Percentiles rank a stretch among this genome's conserved stretches.
These are phyloP conservation scores for Nasonovia ribisnigri DNA, from an alignment of 2,888 invertebrate genomes.

Conservation along the genomic window DNA sequence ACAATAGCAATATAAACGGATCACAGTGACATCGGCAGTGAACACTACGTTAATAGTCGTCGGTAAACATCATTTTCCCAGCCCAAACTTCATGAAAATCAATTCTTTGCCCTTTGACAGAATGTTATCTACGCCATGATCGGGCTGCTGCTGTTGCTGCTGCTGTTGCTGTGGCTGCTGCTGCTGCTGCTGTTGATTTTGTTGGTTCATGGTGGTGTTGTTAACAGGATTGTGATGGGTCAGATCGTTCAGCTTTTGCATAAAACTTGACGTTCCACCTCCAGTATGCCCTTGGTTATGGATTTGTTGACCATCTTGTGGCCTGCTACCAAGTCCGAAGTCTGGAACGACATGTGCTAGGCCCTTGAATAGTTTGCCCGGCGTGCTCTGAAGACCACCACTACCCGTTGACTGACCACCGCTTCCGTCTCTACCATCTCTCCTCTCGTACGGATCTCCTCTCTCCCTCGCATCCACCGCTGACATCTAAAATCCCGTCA, in stretches of 20 bases:
- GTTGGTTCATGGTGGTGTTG: constrained; percentile 55
- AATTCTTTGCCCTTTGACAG: constrained; percentile 94
- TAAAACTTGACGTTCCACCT: constrained; percentile 77
- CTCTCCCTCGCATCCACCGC: constrained; percentile 63
- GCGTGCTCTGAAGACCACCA: constrained; percentile 64
- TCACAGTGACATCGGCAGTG: constrained; percentile 34
- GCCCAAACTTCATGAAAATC: constrained; percentile 93
- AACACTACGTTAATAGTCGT: constrained; percentile 49
- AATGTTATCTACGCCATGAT: constrained; percentile 88
- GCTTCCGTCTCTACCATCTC: constrained; percentile 64
- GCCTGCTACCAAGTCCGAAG: constrained; percentile 50
- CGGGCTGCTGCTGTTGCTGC: constrained; percentile 67
- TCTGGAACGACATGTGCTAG: constrained; percentile 66
- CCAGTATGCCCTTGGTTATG: background rate
- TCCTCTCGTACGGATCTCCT: constrained; percentile 65
- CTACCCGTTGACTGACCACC: constrained; percentile 61
- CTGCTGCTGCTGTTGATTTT: constrained; percentile 69
- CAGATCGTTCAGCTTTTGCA: constrained; percentile 91
- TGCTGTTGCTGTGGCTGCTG: constrained; percentile 68
- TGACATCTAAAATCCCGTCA: constrained; percentile 56
- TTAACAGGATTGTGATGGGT: constrained; percentile 71
- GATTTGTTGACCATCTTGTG: constrained; percentile 34
- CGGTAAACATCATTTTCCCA: constrained; percentile 73
- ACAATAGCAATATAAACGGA: constrained; percentile 4
- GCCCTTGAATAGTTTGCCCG: constrained; percentile 66